Conservation (phyloP, 2,797 vertebrate genomes). For the Silurus aristotelis region DNA sequence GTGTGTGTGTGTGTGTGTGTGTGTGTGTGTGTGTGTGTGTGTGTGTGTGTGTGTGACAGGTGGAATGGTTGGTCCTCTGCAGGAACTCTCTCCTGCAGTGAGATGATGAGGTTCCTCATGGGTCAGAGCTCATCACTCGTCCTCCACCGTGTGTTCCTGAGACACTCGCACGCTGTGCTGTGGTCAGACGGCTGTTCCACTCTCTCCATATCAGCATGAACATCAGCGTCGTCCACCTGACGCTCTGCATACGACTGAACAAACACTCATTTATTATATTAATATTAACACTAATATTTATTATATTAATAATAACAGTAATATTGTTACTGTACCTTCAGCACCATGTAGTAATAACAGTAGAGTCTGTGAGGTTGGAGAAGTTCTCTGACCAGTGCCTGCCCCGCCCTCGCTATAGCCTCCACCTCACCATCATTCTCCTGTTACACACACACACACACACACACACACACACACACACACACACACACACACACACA, state of each 20-base stretch:
- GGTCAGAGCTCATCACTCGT: slow-evolving; percentile 75
- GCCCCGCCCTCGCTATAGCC: slow-evolving; percentile 77
- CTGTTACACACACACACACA: slow-evolving; percentile 56
- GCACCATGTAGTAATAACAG: slow-evolving; percentile 79
- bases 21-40: background rate
- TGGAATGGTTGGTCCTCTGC: background rate
- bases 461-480: slow-evolving; percentile 21
- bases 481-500: slow-evolving; percentile 14
- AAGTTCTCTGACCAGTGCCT: slow-evolving; percentile 69
- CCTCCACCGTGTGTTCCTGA: slow-evolving; percentile 55
- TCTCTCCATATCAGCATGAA: slow-evolving; percentile 79
- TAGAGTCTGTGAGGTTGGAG: slow-evolving; percentile 78
- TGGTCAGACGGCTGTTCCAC: slow-evolving; percentile 77
- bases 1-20: background rate
- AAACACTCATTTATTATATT: background rate
- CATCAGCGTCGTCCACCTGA: slow-evolving; percentile 74
- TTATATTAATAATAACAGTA: too few species aligned
- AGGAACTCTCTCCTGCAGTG: background rate
- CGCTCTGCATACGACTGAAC: slow-evolving; percentile 75
- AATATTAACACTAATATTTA: too few species aligned
- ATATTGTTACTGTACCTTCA: slow-evolving; percentile 65
- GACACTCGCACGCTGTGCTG: slow-evolving; percentile 71
- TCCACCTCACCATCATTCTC: slow-evolving; percentile 76
- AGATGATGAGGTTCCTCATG: background rate
- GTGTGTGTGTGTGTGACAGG: background rate